These are phyloP conservation scores for Erynnis tages DNA, from an alignment of 2,888 invertebrate genomes.

Conservation along the genomic window DNA sequence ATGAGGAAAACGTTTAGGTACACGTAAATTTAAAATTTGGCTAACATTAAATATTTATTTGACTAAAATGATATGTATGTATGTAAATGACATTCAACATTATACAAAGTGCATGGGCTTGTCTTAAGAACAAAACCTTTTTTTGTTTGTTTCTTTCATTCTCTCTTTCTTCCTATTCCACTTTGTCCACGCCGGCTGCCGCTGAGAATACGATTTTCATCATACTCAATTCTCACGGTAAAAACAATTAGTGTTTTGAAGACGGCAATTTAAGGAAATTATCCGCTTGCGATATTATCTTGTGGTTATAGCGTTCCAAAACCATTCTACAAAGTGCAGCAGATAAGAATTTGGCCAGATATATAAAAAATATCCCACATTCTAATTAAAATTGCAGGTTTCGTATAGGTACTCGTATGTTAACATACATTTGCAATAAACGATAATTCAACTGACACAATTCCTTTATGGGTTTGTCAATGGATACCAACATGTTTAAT, in stretches of 20 bases:
- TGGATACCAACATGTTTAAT: too few species aligned
- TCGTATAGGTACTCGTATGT: too few species aligned
- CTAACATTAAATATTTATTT: not conserved
- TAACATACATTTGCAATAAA: too few species aligned
- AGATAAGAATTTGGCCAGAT: too few species aligned
- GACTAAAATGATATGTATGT: too few species aligned
- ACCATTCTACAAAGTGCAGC: too few species aligned
- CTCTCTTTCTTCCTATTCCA: slow-evolving; percentile 8
- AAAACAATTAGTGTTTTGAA: slow-evolving; percentile 20
- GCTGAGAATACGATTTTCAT: slow-evolving; percentile 16
- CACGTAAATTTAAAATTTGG: not conserved
- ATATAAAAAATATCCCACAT: too few species aligned
- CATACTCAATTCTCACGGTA: slow-evolving; percentile 16
- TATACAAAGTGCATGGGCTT: not conserved
- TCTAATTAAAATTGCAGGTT: too few species aligned
- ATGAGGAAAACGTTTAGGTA: not conserved
- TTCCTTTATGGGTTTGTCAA: too few species aligned
- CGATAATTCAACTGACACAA: too few species aligned
- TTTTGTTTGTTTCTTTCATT: slow-evolving; percentile 9
- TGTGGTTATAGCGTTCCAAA: slow-evolving; percentile 2
- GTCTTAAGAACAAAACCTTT: not conserved
- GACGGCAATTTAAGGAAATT: slow-evolving; percentile 16
- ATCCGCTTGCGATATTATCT: slow-evolving; percentile 4
- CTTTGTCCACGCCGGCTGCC: slow-evolving; percentile 10
- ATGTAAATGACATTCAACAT: not conserved